Conservation (phyloP, 2,113 vertebrate species). For the Phaetusa simplex region DNA sequence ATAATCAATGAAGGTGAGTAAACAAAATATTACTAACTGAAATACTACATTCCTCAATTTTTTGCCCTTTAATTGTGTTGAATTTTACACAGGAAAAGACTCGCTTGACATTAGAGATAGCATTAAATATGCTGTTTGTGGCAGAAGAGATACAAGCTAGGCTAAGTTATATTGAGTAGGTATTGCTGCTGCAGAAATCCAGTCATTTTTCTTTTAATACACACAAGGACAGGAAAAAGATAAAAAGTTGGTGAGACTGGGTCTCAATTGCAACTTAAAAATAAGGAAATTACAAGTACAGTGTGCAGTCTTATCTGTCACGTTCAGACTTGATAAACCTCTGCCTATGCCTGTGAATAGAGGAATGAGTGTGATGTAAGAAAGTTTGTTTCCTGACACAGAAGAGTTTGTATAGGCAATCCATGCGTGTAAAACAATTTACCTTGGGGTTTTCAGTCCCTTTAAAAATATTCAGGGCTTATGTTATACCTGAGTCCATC, state of each 20-base stretch:
- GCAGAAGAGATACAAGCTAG: background rate
- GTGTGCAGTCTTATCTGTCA: background rate
- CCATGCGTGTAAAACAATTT: background rate
- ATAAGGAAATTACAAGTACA: background rate
- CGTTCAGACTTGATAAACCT: background rate
- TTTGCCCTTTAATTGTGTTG: background rate
- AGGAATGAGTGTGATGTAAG: background rate
- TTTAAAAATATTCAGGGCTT: background rate
- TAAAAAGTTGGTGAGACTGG: background rate
- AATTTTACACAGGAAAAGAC: background rate
- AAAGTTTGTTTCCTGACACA: background rate
- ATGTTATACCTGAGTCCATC: background rate
- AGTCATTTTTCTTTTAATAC: conserved; percentile 8
- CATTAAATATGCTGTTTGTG: background rate
- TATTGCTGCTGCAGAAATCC: background rate
- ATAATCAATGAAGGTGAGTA: background rate
- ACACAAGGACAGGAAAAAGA: background rate
- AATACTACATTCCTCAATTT: background rate
- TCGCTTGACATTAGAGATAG: background rate
- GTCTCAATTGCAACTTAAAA: background rate
- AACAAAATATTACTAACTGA: background rate
- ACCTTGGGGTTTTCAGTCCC: background rate
- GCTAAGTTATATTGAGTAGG: background rate
- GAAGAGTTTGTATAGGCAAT: background rate
- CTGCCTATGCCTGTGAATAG: background rate